phyloP scores from a whole-genome alignment of 2,888 invertebrate genomes.

The Oligia strigilis region DNA sequence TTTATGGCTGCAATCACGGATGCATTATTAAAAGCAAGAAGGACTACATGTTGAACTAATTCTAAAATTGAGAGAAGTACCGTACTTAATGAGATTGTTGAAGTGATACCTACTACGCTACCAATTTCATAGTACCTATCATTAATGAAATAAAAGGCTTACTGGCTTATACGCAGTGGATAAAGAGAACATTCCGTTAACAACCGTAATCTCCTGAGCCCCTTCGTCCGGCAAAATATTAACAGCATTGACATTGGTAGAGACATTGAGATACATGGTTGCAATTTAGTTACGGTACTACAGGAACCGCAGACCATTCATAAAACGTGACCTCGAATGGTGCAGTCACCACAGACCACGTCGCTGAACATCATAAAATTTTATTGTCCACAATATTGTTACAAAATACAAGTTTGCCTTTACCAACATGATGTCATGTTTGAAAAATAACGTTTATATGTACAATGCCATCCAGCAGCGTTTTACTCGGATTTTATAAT shows the following conservation, averaged over 20 bases:
- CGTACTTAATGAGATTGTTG: neutral
- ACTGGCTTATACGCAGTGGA: constrained; percentile 17
- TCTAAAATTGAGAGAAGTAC: neutral
- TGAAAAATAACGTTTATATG: constrained; percentile 65
- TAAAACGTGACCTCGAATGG: constrained; percentile 73
- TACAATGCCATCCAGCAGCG: constrained; percentile 65
- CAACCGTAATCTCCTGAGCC: neutral
- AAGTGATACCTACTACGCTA: neutral
- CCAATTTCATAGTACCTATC: neutral
- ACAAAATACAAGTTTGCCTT: constrained; percentile 69
- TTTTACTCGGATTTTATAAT: constrained; percentile 57
- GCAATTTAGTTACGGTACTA: constrained; percentile 67
- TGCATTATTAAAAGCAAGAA: neutral
- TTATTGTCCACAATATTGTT: constrained; percentile 73
- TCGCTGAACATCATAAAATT: constrained; percentile 75
- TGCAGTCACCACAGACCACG: constrained; percentile 68
- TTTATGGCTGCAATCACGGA: neutral
- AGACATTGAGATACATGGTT: constrained; percentile 53
- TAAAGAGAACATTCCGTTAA: constrained; percentile 13
- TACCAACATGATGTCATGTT: constrained; percentile 76
- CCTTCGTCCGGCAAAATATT: constrained; percentile 12
- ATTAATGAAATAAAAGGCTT: constrained; percentile 5
- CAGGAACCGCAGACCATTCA: constrained; percentile 59
- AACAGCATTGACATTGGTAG: constrained; percentile 58
- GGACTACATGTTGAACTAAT: neutral